Evolutionary conservation across 1,140 invertebrate genomes (phyloP), one percentile per base, ranked within the genome.

Genomic region (Drosophila watanabei): DNA sequence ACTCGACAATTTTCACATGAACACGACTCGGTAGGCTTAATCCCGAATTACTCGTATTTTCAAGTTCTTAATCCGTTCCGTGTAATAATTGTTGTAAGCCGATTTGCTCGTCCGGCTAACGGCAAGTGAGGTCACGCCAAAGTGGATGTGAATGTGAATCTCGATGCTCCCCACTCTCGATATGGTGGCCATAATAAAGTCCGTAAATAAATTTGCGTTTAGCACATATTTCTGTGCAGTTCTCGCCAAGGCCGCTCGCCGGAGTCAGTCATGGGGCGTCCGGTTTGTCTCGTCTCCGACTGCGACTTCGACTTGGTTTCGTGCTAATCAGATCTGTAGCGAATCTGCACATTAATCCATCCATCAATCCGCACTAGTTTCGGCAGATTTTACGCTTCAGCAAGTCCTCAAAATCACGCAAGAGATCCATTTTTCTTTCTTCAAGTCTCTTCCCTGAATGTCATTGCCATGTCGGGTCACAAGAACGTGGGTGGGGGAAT

Each of bases 201-300:
- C 45, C 72, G 73, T 69, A 85, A 85, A 85, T 86, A 86, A 75
- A 71, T 87, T 84, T 65, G 65, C 81, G 75, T 80, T 88, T 89
- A 88, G 64, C 84, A 88, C 85, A 88, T 87, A 73, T 73, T 77
- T 84, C 41, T 64, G 61, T 70, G 37, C 49, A 60, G 56, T 73
- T 71, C 61, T 62, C 46, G 58, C 52, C 78, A 85, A 89, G 85
- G 85, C 56, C 58, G 68, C 20, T 41, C 33, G 45, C 41, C 49
- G 64, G 51, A 60, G 49, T n/a, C 61, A 65, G 62, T 84, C 77
- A 68, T 63, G 58, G 20, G 20, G 39, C 60, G 75, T 85, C 82
- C 82, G 82, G 82, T 80, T 85, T 39, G 39, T 18, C 33, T 61
- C 57, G 30, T 43, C 14, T 65, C 32, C 60, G 41, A 52, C n/a